phyloP scores from a whole-genome alignment of 1,140 invertebrate genomes.

The Drosophila ambigua region DNA sequence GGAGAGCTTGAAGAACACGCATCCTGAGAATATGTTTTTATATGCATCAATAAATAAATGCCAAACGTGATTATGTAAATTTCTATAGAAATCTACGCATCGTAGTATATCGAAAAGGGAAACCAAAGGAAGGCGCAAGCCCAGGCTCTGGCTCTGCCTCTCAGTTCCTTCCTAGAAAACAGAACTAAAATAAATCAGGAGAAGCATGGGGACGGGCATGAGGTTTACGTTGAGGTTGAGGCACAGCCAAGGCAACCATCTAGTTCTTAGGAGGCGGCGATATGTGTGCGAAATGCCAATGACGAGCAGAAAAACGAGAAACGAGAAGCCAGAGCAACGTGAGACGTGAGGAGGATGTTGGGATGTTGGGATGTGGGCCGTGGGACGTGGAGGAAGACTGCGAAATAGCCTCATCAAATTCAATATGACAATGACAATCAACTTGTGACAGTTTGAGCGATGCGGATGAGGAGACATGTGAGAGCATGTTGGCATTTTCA shows the following conservation, averaged over 20 bases:
- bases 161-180: constrained; percentile 35
- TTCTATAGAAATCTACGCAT: constrained; percentile 69
- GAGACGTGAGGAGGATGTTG: constrained; percentile 6
- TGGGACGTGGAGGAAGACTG: constrained; percentile 19
- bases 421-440: constrained; percentile 81
- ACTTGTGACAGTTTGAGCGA: constrained; percentile 70
- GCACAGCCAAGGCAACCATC: constrained; percentile 48
- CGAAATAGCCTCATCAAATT: constrained; percentile 72
- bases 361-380: no score
- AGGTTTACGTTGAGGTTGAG: constrained; percentile 5
- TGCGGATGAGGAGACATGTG: constrained; percentile 21
- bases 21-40: constrained; percentile 65
- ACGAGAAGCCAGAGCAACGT: constrained; percentile 14
- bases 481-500: constrained; percentile 67
- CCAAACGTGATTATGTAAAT: constrained; percentile 82
- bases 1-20: constrained; percentile 9
- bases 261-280: constrained; percentile 18
- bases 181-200: constrained; percentile 55
- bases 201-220: not conserved
- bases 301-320: constrained; percentile 34
- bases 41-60: constrained; percentile 82
- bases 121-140: constrained; percentile 37
- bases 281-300: constrained; percentile 56
- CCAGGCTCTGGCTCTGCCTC: not conserved
- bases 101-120: constrained; percentile 26